A percentile compares a stretch with the other conserved stretches of the same genome.
phyloP scores from a whole-genome alignment of 2,888 invertebrate genomes.

The Callyntrura sp. region DNA sequence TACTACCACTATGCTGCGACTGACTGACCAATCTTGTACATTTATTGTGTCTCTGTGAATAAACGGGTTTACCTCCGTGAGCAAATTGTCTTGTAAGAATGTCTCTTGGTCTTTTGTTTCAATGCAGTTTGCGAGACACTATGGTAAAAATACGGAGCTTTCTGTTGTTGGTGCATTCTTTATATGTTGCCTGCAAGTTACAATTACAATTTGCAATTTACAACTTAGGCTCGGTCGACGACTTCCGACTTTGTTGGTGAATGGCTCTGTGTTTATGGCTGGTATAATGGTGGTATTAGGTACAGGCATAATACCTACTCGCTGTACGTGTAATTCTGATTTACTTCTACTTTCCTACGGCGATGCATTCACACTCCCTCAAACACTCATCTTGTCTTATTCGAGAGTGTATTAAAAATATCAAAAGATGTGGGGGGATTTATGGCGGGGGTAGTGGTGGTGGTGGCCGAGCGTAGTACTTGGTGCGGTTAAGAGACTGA shows the following conservation, averaged over 20 bases:
- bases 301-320: no score
- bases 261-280: background rate
- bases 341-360: constrained; percentile 45
- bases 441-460: constrained; percentile 33
- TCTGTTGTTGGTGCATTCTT: background rate
- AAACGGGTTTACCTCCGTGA: background rate
- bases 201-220: background rate
- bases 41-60: background rate
- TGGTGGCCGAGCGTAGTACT: background rate
- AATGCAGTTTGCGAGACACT: background rate
- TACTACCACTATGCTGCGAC: background rate
- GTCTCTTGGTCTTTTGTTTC: background rate
- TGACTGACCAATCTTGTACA: constrained; percentile 16
- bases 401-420: background rate
- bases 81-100: constrained; percentile 32
- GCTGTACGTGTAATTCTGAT: no score
- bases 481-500: constrained; percentile 30
- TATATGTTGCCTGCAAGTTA: background rate
- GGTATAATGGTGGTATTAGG: background rate
- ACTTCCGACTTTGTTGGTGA: constrained; percentile 50
- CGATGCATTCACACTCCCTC: background rate
- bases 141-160: background rate
- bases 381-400: background rate
- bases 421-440: background rate
- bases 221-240: constrained; percentile 26